A percentile compares a stretch with the other conserved stretches of the same genome.
Evolutionary conservation across 2,113 vertebrate genomes (phyloP).

Genomic region (Mohoua ochrocephala): DNA sequence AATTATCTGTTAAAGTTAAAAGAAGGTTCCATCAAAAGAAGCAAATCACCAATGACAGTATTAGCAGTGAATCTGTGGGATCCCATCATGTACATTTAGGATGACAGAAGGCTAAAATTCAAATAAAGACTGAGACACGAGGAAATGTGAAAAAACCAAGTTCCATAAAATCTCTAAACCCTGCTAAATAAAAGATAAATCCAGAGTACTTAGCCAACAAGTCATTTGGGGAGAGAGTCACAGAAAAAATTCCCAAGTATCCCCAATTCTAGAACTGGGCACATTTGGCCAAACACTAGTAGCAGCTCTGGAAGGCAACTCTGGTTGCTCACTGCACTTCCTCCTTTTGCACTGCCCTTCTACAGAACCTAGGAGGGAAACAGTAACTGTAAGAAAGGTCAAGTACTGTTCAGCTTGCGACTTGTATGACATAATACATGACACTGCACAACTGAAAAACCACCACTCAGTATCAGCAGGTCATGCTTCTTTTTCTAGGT

Average conservation of each 20-base stretch:
- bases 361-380: not conserved
- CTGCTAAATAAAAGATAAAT: not conserved
- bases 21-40: not conserved
- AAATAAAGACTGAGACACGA: not conserved
- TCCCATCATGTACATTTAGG: not conserved
- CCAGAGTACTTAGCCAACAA: not conserved
- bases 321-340: not conserved
- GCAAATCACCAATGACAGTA: not conserved
- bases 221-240: not conserved
- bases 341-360: not conserved
- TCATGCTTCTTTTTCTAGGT: not conserved
- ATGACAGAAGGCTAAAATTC: not conserved
- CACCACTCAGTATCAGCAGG: not conserved
- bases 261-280: not conserved
- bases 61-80: not conserved
- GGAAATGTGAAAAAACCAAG: rapidly evolving
- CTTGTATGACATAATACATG: rapidly evolving
- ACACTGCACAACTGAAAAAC: not conserved
- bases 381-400: not conserved
- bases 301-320: not conserved
- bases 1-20: not conserved
- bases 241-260: not conserved
- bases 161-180: not conserved
- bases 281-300: not conserved
- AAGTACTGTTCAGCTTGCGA: not conserved